These are phyloP conservation scores for Poecilia gillii DNA, from an alignment of 2,797 vertebrate species.

Conservation along the genomic window DNA sequence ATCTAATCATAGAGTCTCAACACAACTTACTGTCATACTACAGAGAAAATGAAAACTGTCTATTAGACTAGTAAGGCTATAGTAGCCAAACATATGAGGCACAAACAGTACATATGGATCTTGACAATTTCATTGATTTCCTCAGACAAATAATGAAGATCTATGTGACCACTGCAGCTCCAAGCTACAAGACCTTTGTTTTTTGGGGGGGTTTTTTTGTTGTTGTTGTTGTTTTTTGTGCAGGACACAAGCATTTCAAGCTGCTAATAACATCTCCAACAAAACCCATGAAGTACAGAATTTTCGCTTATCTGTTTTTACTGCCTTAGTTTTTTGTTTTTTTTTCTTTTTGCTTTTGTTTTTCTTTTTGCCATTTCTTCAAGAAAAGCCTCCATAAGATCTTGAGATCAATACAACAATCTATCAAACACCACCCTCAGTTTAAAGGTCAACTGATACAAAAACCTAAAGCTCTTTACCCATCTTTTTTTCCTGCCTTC, in stretches of 20 bases:
- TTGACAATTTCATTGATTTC: background rate
- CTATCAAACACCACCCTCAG: background rate
- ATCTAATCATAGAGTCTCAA: background rate
- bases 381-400: background rate
- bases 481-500: background rate
- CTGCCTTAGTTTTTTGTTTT: background rate
- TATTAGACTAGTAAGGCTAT: slow-evolving; percentile 23
- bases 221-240: background rate
- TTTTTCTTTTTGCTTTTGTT: slow-evolving; percentile 40
- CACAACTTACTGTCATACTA: background rate
- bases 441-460: slow-evolving; percentile 19
- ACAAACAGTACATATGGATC: slow-evolving; percentile 21
- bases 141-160: slow-evolving; percentile 18
- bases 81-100: slow-evolving; percentile 23
- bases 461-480: background rate
- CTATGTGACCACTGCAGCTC: slow-evolving; percentile 4
- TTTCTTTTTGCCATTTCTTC: slow-evolving; percentile 14
- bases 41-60: background rate
- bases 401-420: background rate
- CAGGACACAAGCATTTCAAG: slow-evolving; percentile 20
- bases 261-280: background rate
- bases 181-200: slow-evolving; percentile 6
- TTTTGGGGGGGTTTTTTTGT: too few relatives aligned
- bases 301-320: slow-evolving; percentile 10
- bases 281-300: background rate